Percentiles rank a stretch among this genome's conserved stretches.
Evolutionary conservation across 2,888 invertebrate genomes (phyloP).

Genomic region (Polia nebulosa): DNA sequence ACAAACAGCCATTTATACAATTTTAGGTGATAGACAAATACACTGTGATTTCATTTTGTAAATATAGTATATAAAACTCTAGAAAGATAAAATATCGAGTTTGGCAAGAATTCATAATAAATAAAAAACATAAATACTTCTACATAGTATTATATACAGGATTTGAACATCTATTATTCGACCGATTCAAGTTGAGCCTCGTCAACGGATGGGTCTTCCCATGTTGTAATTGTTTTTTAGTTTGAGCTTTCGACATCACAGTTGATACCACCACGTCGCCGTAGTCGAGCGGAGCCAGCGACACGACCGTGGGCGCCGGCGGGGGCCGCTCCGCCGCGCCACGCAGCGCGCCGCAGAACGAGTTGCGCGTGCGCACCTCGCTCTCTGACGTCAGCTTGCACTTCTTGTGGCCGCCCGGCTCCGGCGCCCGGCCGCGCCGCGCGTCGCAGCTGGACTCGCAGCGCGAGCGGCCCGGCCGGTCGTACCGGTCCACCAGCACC

Average conservation of each 20-base stretch:
- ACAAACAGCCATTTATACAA: constrained; percentile 89
- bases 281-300: constrained; percentile 86
- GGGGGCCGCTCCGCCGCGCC: constrained; percentile 81
- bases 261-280: constrained; percentile 92
- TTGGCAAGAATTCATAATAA: constrained; percentile 91
- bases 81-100: constrained; percentile 90
- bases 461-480: constrained; percentile 80
- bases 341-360: constrained; percentile 74
- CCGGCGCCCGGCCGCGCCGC: constrained; percentile 63
- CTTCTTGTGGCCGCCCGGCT: constrained; percentile 62
- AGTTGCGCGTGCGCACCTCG: constrained; percentile 71
- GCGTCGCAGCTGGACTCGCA: constrained; percentile 73
- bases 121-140: constrained; percentile 89
- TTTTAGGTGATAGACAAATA: constrained; percentile 88
- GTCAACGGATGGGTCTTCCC: constrained; percentile 98
- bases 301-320: constrained; percentile 82
- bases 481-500: constrained; percentile 94
- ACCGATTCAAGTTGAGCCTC: constrained; percentile 95
- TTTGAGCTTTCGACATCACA: constrained; percentile 93
- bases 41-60: constrained; percentile 90
- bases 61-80: constrained; percentile 91
- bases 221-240: constrained; percentile 96
- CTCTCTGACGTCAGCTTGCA: constrained; percentile 64
- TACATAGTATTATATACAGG: constrained; percentile 98
- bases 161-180: constrained; percentile 93